phyloP scores from a whole-genome alignment of 1,140 invertebrate genomes.

The Drosophila funebris region DNA sequence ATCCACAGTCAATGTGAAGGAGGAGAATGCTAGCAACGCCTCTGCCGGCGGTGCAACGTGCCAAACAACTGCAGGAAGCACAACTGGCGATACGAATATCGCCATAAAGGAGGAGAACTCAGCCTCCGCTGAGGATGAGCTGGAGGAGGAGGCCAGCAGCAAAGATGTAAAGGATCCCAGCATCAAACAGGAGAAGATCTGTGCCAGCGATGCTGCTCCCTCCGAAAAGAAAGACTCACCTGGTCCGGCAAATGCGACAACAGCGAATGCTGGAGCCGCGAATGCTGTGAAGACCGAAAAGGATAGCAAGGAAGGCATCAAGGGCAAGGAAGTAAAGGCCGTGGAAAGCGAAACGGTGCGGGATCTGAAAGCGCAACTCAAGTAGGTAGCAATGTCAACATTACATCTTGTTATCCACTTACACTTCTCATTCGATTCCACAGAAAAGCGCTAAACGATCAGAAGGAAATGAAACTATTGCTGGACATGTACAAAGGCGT shows the following conservation, averaged over 20 bases:
- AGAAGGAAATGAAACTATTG: conserved; percentile 96
- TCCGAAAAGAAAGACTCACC: conserved; percentile 81
- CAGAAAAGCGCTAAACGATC: conserved; percentile 96
- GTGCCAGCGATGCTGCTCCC: conserved; percentile 27
- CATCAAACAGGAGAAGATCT: conserved; percentile 84
- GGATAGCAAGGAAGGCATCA: conserved; percentile 84
- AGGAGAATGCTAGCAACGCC: conserved; percentile 84
- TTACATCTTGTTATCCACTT: neutral
- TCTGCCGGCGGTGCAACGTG: conserved; percentile 24
- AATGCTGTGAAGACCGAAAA: conserved; percentile 85
- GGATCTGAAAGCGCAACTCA: conserved; percentile 95
- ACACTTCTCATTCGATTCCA: neutral
- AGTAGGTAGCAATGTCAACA: conserved; percentile 86
- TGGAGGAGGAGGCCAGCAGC: conserved; percentile 57
- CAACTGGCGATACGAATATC: conserved; percentile 46
- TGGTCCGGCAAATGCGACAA: conserved; percentile 49
- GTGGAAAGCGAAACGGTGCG: conserved; percentile 89
- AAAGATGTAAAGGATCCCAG: conserved; percentile 87
- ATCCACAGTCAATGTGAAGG: conserved; percentile 85
- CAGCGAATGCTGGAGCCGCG: conserved; percentile 24
- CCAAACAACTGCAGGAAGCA: conserved; percentile 31
- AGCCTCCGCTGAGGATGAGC: conserved; percentile 61
- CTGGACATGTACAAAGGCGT: conserved; percentile 99
- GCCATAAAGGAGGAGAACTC: conserved; percentile 84
- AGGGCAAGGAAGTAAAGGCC: conserved; percentile 86